A percentile compares a stretch with the other conserved stretches of the same genome.
Evolutionary conservation across 2,888 invertebrate species (phyloP).

Genomic region (Augiades crinisus): DNA sequence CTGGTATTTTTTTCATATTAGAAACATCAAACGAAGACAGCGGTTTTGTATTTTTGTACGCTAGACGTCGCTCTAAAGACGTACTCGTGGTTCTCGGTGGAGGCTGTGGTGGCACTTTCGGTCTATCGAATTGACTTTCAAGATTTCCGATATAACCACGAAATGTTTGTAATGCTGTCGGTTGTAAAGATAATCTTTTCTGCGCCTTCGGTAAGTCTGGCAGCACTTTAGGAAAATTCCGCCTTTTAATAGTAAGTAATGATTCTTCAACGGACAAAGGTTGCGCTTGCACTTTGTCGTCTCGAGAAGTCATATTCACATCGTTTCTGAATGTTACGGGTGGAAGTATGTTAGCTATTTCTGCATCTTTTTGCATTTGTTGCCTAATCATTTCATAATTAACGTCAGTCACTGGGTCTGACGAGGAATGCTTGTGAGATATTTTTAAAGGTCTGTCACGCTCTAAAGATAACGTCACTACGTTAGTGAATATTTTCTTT

Average conservation of each 20-base stretch:
- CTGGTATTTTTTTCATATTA: slow-evolving; percentile 46
- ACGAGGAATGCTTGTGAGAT: slow-evolving; percentile 84
- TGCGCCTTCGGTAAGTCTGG: slow-evolving; percentile 86
- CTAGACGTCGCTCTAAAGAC: slow-evolving; percentile 83
- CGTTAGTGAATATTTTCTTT: slow-evolving; percentile 59
- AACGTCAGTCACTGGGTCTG: slow-evolving; percentile 85
- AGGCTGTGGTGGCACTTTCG: slow-evolving; percentile 84
- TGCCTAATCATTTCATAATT: slow-evolving; percentile 65
- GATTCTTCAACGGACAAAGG: slow-evolving; percentile 86
- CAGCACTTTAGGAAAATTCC: slow-evolving; percentile 92
- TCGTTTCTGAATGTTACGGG: slow-evolving; percentile 78
- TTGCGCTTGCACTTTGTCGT: slow-evolving; percentile 64
- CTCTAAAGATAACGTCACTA: slow-evolving; percentile 58
- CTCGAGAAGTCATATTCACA: slow-evolving; percentile 89
- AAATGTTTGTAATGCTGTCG: slow-evolving; percentile 68
- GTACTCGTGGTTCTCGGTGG: slow-evolving; percentile 85
- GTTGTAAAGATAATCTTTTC: slow-evolving; percentile 85
- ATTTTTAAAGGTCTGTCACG: slow-evolving; percentile 70
- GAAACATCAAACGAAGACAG: slow-evolving; percentile 62
- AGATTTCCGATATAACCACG: slow-evolving; percentile 48
- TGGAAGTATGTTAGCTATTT: slow-evolving; percentile 59
- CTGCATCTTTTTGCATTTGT: slow-evolving; percentile 48
- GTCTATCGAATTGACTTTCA: slow-evolving; percentile 56
- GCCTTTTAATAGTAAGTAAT: slow-evolving; percentile 85
- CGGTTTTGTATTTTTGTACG: slow-evolving; percentile 64